These are phyloP conservation scores for Eubucco bourcierii DNA, from an alignment of 2,113 vertebrate species.

Conservation along the genomic window DNA sequence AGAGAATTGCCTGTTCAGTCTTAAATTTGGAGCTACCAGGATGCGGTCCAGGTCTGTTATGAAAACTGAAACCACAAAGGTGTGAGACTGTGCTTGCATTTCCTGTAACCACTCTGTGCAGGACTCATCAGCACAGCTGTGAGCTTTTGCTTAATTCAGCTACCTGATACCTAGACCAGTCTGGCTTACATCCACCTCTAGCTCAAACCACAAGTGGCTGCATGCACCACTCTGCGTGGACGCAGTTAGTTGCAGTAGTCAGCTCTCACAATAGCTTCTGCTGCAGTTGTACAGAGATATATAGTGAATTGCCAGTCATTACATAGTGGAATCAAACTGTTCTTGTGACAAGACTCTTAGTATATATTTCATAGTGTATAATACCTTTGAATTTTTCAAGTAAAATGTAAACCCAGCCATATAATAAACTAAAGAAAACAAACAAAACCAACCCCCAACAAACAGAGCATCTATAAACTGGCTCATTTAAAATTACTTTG, in stretches of 20 bases:
- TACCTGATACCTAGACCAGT: not conserved
- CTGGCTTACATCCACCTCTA: not conserved
- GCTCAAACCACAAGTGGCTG: not conserved
- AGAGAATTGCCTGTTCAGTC: not conserved
- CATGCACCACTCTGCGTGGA: not conserved
- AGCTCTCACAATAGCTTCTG: not conserved
- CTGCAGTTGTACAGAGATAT: not conserved
- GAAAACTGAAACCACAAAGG: not conserved
- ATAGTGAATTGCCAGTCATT: not conserved
- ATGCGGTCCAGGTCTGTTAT: not conserved
- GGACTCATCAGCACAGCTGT: not conserved
- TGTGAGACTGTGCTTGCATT: not conserved
- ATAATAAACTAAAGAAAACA: not conserved
- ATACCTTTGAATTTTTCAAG: not conserved
- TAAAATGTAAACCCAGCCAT: not conserved
- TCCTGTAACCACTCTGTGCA: not conserved
- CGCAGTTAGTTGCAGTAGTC: not conserved
- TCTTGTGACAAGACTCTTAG: not conserved
- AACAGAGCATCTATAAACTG: not conserved
- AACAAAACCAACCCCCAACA: not conserved
- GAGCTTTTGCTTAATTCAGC: not conserved
- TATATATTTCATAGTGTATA: not conserved
- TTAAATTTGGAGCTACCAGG: not conserved
- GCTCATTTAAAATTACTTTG: not conserved
- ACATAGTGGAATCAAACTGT: not conserved